Conservation (phyloP, 2,113 vertebrate species). For the Scartelaos histophorus region DNA sequence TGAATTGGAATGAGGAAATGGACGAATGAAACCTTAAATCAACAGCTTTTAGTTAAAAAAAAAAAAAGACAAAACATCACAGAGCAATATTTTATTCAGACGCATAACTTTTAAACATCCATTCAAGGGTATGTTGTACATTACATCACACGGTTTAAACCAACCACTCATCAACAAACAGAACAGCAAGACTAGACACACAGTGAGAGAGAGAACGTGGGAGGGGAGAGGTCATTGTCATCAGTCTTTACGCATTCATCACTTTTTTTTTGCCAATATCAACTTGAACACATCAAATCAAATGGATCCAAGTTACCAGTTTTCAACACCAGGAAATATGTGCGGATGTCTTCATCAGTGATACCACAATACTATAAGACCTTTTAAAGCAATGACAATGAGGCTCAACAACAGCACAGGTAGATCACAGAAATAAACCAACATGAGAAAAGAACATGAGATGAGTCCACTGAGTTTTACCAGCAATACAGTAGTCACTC, state of each 20-base stretch:
- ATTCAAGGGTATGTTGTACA: conserved; percentile 84
- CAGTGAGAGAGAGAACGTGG: conserved; percentile 53
- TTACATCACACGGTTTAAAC: conserved; percentile 84
- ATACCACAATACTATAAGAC: conserved; percentile 47
- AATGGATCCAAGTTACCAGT: conserved; percentile 64
- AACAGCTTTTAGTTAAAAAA: too few species aligned
- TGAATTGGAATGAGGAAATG: too few species aligned
- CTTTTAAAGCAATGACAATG: conserved; percentile 42
- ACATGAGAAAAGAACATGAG: conserved; percentile 45
- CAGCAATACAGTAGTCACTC: conserved; percentile 64
- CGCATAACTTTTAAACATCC: conserved; percentile 79
- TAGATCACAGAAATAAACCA: conserved; percentile 42
- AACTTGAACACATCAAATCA: conserved; percentile 52
- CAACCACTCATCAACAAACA: conserved; percentile 84
- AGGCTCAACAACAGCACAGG: conserved; percentile 74
- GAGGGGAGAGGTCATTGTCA: conserved; percentile 63
- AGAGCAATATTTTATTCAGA: conserved; percentile 79
- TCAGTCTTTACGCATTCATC: conserved; percentile 54
- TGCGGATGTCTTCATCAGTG: conserved; percentile 59
- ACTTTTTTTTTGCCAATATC: conserved; percentile 50
- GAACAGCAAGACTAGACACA: conserved; percentile 81
- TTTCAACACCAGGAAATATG: conserved; percentile 58
- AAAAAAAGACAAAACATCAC: conserved; percentile 24
- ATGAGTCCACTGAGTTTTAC: conserved; percentile 44
- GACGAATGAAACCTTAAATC: too few species aligned